Conservation (phyloP, 2,797 vertebrate species). For the Glyptemys insculpta region DNA sequence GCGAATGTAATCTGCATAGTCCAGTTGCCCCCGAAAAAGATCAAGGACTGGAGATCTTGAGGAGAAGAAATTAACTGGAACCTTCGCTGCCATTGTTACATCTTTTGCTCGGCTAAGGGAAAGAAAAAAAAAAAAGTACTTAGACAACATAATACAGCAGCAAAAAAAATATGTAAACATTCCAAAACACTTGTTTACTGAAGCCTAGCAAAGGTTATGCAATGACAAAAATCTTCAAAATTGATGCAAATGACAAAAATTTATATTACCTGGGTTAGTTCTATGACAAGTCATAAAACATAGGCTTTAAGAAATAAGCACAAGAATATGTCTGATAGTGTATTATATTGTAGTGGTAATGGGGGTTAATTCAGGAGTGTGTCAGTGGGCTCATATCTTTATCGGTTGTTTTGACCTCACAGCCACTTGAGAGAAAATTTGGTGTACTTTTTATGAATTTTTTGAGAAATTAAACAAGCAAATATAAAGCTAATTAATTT, state of each 20-base stretch:
- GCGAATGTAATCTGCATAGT: constrained; percentile 89
- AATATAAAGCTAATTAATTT: neutral
- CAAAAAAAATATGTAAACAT: neutral
- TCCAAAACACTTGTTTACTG: neutral
- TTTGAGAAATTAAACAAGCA: neutral
- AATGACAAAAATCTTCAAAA: neutral
- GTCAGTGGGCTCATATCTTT: neutral
- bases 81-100: constrained; percentile 89
- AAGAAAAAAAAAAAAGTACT: neutral
- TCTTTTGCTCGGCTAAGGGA: constrained; percentile 90
- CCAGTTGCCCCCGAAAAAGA: constrained; percentile 94
- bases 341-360: neutral
- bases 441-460: neutral
- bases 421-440: neutral
- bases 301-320: neutral
- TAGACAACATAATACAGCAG: neutral
- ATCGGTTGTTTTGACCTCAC: neutral
- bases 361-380: neutral
- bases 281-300: neutral
- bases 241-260: neutral
- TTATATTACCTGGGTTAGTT: constrained; percentile 12
- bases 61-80: constrained; percentile 93
- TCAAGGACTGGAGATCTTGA: constrained; percentile 89
- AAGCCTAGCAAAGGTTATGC: neutral
- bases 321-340: no score